These are phyloP conservation scores for Labia minor DNA, from an alignment of 2,888 invertebrate genomes.

Conservation along the genomic window DNA sequence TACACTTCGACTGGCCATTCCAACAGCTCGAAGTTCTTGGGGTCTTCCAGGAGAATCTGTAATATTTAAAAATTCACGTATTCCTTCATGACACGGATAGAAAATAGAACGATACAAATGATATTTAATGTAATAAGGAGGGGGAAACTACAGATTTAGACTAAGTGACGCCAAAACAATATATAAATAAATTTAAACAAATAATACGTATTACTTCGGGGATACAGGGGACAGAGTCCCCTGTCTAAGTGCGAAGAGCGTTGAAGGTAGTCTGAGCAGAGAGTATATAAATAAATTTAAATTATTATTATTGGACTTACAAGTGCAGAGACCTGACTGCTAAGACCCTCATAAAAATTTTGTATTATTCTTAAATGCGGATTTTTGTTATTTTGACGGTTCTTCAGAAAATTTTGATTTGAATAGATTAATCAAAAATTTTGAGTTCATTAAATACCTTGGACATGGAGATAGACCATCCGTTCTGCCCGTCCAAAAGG, in stretches of 20 bases:
- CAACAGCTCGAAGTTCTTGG: constrained; percentile 32
- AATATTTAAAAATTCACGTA: constrained; percentile 21
- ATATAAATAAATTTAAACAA: neutral
- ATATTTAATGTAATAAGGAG: too few relatives aligned
- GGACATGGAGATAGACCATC: constrained; percentile 37
- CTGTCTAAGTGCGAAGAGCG: too few relatives aligned
- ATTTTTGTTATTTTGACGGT: neutral
- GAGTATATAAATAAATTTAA: too few relatives aligned
- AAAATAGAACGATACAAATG: too few relatives aligned
- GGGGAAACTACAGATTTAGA: too few relatives aligned
- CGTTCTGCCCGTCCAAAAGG: constrained; percentile 38
- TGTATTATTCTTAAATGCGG: neutral
- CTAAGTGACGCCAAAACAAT: neutral
- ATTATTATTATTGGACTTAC: too few relatives aligned
- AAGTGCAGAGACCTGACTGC: too few relatives aligned
- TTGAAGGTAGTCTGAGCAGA: too few relatives aligned
- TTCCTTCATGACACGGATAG: neutral
- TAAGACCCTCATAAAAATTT: neutral
- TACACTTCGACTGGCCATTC: constrained; percentile 33
- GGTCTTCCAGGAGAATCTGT: constrained; percentile 38
- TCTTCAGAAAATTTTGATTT: neutral
- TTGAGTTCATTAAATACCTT: constrained; percentile 35
- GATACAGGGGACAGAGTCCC: too few relatives aligned
- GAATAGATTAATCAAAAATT: neutral
- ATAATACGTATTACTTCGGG: too few relatives aligned